phyloP scores from a whole-genome alignment of 2,797 vertebrate genomes.

The Toxotes lorentzi region DNA sequence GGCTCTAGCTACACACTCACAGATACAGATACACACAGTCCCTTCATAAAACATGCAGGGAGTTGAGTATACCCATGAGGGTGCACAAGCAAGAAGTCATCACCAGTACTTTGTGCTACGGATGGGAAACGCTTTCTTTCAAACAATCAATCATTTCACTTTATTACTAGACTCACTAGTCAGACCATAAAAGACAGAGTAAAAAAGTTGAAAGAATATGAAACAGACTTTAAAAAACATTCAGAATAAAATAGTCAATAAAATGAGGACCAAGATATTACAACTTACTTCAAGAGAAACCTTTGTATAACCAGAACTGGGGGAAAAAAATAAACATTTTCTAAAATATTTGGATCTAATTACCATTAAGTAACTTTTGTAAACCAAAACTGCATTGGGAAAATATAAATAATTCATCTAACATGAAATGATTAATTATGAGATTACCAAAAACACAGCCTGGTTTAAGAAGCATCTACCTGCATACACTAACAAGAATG shows the following conservation, averaged over 20 bases:
- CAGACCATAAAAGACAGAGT: neutral
- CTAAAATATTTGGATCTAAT: neutral
- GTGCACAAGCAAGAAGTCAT: conserved; percentile 27
- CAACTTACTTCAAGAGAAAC: conserved; percentile 1
- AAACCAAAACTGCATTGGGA: conserved; percentile 15
- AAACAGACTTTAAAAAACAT: neutral
- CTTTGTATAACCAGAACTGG: neutral
- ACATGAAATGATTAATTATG: conserved; percentile 12
- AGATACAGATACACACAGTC: conserved; percentile 24
- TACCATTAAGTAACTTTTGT: neutral
- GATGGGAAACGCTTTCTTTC: conserved; percentile 27
- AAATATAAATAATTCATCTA: conserved; percentile 3
- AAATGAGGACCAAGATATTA: conserved; percentile 1
- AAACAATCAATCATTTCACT: conserved; percentile 24
- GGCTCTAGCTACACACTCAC: conserved; percentile 48
- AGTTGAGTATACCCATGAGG: conserved; percentile 23
- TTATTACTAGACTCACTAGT: neutral
- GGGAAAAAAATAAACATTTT: neutral
- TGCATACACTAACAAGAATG: conserved; percentile 12
- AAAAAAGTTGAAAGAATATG: neutral
- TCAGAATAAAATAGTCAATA: neutral
- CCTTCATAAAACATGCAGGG: conserved; percentile 35
- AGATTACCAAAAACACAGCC: conserved; percentile 21
- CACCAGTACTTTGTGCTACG: conserved; percentile 17
- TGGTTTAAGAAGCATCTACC: conserved; percentile 12